These are phyloP conservation scores for Oreonectes daqikongensis DNA, from an alignment of 2,797 vertebrate species.

Conservation along the genomic window DNA sequence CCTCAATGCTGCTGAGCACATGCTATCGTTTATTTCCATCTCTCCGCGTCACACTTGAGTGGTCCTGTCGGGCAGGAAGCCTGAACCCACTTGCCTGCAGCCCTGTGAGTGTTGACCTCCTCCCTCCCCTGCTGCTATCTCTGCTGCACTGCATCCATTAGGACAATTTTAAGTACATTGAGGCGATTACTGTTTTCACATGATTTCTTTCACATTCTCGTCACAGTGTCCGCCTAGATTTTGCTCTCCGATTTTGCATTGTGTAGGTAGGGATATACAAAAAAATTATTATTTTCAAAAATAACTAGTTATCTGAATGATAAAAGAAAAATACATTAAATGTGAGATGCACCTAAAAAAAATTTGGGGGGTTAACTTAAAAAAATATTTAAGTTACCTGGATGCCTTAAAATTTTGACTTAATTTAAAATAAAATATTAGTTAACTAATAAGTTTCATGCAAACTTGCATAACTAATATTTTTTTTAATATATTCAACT, in stretches of 20 bases:
- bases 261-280: slow-evolving; percentile 3
- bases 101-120: slow-evolving; percentile 72
- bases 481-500: too few relatives aligned
- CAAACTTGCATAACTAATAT: too few relatives aligned
- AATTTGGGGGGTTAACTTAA: too few relatives aligned
- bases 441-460: too few relatives aligned
- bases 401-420: too few relatives aligned
- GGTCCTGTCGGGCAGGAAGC: slow-evolving; percentile 51
- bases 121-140: slow-evolving; percentile 75
- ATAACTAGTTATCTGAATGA: too few relatives aligned
- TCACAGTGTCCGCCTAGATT: background rate
- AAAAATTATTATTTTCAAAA: background rate
- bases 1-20: slow-evolving; percentile 1
- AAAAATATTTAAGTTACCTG: too few relatives aligned
- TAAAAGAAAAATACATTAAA: too few relatives aligned
- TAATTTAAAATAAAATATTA: too few relatives aligned
- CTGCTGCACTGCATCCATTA: slow-evolving; percentile 77
- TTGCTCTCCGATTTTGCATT: slow-evolving; percentile 6
- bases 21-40: slow-evolving; percentile 19
- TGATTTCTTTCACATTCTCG: slow-evolving; percentile 45
- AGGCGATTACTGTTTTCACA: slow-evolving; percentile 46
- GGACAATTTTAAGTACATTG: slow-evolving; percentile 72
- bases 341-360: too few relatives aligned
- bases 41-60: slow-evolving; percentile 51
- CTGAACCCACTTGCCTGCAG: slow-evolving; percentile 55